Evolutionary conservation across 1,140 invertebrate species (phyloP), one percentile per base, ranked within the genome.

Genomic region (Hycleus phaleratus): DNA sequence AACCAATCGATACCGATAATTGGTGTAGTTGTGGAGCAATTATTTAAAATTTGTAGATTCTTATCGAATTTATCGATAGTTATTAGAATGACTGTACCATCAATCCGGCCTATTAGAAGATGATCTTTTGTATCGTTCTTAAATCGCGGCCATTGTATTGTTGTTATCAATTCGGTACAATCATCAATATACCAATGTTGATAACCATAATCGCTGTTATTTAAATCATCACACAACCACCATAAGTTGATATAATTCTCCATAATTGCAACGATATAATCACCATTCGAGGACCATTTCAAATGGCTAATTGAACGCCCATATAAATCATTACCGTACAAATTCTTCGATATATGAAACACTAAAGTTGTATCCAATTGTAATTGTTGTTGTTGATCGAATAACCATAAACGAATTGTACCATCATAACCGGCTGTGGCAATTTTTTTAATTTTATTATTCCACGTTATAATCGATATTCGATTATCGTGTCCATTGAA

Each of bases 391-490:
- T 71, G 73, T 55, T 73, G 72, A 71, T 73, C 43, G 73, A 71
- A 65, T 63, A 45, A 79, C 83, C 83, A 85, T 4, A 84, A 67
- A n/a, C 82, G 67, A 0, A 84, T 78, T n/a, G 82, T 84, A n/a
- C 82, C 80, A 73, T 85, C 83, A 66, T 78, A 80, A 2, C 81
- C 82, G 71, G 81, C 81, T 12, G 81, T 79, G 12, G 81, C 81
- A 10, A 84, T 67, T 7, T 78, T 64, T 11, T 66, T 66, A 49
- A 73, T 77, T 32, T 72, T 73, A 5, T 67, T 58, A 58, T 73
- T 73, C 75, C 76, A 82, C 7, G 66, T 64, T 49, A 78, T 71
- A 40, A 61, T 66, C 49, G 68, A 73, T 3, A 71, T 59, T 55
- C 68, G 50, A 59, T 82, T 79, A 38, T 81, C 79, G 64, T 83